Conservation (phyloP, 1,140 invertebrate genomes). For the Conopomorpha cramerella region DNA sequence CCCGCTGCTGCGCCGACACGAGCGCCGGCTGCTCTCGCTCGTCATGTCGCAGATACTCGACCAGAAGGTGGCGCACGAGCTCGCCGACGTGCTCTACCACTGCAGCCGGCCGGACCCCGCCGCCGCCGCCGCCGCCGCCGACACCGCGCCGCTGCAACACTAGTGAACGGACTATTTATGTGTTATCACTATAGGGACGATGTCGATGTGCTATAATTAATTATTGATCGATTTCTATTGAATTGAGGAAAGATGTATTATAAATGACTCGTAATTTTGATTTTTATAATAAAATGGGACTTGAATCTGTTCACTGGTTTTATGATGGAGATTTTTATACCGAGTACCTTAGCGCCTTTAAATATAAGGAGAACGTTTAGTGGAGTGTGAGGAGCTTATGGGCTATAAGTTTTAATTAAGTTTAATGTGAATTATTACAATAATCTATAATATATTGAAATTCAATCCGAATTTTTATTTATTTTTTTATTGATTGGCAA, state of each 20-base stretch:
- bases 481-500: conserved; percentile 23
- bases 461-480: conserved; percentile 57
- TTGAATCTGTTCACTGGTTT: conserved; percentile 60
- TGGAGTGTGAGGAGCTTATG: conserved; percentile 49
- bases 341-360: conserved; percentile 56
- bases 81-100: conserved; percentile 90
- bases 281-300: conserved; percentile 62
- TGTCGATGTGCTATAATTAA: conserved; percentile 49
- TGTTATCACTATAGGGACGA: conserved; percentile 46
- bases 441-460: conserved; percentile 62
- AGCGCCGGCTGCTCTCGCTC: conserved; percentile 87
- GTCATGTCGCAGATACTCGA: conserved; percentile 98
- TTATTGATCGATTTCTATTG: conserved; percentile 53
- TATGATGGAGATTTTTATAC: conserved; percentile 58
- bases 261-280: conserved; percentile 61
- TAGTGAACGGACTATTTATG: conserved; percentile 30
- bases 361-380: conserved; percentile 37
- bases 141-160: neutral
- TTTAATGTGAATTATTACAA: conserved; percentile 61
- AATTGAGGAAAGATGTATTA: conserved; percentile 57
- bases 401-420: conserved; percentile 57
- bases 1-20: conserved; percentile 87
- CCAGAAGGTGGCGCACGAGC: conserved; percentile 90
- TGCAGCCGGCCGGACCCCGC: conserved; percentile 60
- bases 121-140: conserved; percentile 7